phyloP scores from a whole-genome alignment of 2,113 vertebrate genomes.

The Condylura cristata region DNA sequence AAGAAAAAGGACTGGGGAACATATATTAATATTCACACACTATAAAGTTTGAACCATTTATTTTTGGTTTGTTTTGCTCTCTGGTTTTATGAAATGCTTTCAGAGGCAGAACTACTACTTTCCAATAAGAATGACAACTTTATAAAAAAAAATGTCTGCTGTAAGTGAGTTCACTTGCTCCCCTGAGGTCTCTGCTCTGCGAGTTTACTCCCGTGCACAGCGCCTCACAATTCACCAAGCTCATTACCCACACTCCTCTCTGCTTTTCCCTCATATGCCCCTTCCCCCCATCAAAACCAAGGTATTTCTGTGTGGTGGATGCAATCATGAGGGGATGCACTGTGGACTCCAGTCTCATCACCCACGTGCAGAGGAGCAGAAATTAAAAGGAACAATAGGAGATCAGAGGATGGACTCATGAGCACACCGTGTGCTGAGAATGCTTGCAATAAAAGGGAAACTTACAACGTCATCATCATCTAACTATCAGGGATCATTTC shows the following conservation, averaged over 20 bases:
- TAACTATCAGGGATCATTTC: neutral
- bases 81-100: conserved; percentile 1
- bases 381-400: neutral
- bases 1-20: neutral
- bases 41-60: neutral
- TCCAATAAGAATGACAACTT: neutral
- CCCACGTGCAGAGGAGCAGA: neutral
- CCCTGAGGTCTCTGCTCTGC: neutral
- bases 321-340: neutral
- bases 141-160: neutral
- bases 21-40: neutral
- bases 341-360: neutral
- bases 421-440: neutral
- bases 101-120: neutral
- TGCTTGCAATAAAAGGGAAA: neutral
- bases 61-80: neutral
- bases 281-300: neutral
- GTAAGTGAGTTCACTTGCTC: neutral
- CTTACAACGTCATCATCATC: neutral
- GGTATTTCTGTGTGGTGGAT: neutral
- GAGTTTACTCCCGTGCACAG: neutral
- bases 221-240: neutral
- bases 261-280: neutral
- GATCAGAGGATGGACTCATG: neutral
- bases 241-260: accelerated